Percentiles rank a stretch among this genome's conserved stretches.
phyloP scores from a whole-genome alignment of 2,797 vertebrate genomes.

The Pygocentrus nattereri region DNA sequence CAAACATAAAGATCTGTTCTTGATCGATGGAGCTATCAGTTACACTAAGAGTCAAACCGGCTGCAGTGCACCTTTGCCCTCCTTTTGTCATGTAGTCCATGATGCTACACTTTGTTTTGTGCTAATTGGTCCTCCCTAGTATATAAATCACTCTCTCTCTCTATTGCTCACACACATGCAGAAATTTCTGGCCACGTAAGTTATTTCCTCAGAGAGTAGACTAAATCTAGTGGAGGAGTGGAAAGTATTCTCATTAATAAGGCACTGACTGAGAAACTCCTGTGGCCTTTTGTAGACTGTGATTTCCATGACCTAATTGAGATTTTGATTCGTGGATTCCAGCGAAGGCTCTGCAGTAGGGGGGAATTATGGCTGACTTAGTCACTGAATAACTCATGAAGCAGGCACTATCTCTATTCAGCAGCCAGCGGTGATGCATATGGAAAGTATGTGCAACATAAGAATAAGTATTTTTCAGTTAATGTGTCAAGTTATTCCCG shows the following conservation, averaged over 20 bases:
- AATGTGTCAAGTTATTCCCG: too few relatives aligned
- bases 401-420: not conserved
- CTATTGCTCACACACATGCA: conserved; percentile 39
- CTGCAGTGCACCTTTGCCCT: conserved; percentile 67
- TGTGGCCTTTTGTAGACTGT: conserved; percentile 46
- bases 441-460: not conserved
- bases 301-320: conserved; percentile 53
- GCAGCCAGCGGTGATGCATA: not conserved
- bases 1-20: conserved; percentile 71
- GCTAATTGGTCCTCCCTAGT: conserved; percentile 80
- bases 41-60: conserved; percentile 71
- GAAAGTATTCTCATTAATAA: conserved; percentile 74
- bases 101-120: conserved; percentile 74
- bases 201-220: conserved; percentile 64
- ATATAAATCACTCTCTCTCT: conserved; percentile 74
- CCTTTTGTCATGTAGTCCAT: conserved; percentile 66
- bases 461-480: not conserved
- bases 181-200: conserved; percentile 61
- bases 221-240: conserved; percentile 66
- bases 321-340: conserved; percentile 39
- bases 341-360: not conserved
- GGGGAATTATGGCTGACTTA: conserved; percentile 36
- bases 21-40: conserved; percentile 81
- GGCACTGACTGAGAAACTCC: conserved; percentile 56
- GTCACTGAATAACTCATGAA: conserved; percentile 28